phyloP scores from a whole-genome alignment of 2,797 vertebrate species.

The Nyctalus aviator region DNA sequence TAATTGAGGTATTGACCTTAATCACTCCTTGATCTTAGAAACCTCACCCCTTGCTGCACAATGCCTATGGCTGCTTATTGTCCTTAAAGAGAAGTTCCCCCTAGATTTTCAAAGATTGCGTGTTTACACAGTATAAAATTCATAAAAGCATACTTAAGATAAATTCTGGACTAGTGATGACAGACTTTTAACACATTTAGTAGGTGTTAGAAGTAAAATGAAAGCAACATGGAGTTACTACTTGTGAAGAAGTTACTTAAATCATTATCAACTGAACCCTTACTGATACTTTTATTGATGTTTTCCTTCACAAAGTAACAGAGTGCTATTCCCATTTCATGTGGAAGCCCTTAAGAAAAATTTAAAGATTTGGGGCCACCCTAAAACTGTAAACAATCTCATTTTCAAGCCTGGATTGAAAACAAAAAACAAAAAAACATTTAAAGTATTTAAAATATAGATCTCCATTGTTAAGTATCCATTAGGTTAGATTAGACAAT shows the following conservation, averaged over 20 bases:
- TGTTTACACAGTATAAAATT: neutral
- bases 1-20: slow-evolving; percentile 64
- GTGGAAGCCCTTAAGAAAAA: neutral
- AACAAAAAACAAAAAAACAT: neutral
- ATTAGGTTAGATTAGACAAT: neutral
- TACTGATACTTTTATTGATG: neutral
- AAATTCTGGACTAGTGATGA: neutral
- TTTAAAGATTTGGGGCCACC: neutral
- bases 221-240: neutral
- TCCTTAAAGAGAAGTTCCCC: neutral
- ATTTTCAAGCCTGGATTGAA: neutral
- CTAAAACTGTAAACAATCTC: neutral
- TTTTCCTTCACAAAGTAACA: neutral
- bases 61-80: neutral
- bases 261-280: neutral
- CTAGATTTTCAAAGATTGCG: neutral
- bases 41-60: neutral
- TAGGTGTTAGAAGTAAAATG: neutral
- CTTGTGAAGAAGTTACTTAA: slow-evolving; percentile 1
- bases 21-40: slow-evolving; percentile 50
- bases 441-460: neutral
- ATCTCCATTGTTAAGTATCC: neutral
- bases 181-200: slow-evolving; percentile 1
- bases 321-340: neutral
- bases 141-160: neutral